Percentiles rank a stretch among this genome's conserved stretches.
phyloP scores from a whole-genome alignment of 2,888 invertebrate species.

The Clepsis dumicolana region DNA sequence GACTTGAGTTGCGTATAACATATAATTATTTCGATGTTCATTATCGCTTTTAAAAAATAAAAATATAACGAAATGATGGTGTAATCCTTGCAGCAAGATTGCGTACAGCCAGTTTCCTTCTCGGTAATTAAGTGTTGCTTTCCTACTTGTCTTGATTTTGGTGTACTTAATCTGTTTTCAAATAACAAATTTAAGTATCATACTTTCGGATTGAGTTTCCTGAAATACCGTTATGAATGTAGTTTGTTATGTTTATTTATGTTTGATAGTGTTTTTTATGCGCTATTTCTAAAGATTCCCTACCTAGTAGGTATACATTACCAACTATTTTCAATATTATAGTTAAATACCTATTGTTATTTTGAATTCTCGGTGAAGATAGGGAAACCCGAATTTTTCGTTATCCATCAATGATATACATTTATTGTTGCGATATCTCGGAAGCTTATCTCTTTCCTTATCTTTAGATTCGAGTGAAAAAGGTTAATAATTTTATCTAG shows the following conservation, averaged over 20 bases:
- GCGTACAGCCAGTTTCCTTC: not conserved
- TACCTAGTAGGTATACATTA: not conserved
- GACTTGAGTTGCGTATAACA: conserved; percentile 19
- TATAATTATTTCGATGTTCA: conserved; percentile 29
- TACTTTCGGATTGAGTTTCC: not conserved
- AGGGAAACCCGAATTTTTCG: conserved; percentile 34
- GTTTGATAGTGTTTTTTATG: too few relatives aligned
- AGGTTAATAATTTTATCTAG: conserved; percentile 9
- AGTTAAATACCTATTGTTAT: not conserved
- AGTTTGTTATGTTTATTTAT: not conserved
- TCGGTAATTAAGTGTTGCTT: not conserved
- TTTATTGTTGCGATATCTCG: conserved; percentile 29
- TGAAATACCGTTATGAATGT: not conserved
- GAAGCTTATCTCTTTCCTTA: conserved; percentile 28
- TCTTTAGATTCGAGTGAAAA: conserved; percentile 16
- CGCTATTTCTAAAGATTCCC: not conserved
- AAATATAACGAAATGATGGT: not conserved
- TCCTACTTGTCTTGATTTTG: not conserved
- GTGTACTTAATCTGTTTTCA: not conserved
- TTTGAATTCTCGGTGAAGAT: conserved; percentile 24
- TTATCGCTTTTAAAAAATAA: conserved; percentile 34
- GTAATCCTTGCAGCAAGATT: conserved; percentile 5
- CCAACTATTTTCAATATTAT: not conserved
- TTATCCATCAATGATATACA: conserved; percentile 35
- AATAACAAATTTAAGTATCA: not conserved